Conservation (phyloP, 2,888 invertebrate species). For the Troglohyphantes excavatus region DNA sequence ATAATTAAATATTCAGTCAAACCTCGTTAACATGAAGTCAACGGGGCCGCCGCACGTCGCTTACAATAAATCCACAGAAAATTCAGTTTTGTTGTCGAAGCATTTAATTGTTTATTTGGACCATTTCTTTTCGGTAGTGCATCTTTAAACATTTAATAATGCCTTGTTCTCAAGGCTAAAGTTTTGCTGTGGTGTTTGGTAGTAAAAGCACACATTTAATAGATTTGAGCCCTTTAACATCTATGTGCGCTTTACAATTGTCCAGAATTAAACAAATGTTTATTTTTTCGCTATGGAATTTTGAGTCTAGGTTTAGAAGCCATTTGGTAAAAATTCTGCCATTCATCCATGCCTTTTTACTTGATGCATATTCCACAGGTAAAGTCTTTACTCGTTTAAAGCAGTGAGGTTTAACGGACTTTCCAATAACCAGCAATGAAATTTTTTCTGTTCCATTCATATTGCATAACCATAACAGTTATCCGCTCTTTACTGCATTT, state of each 20-base stretch:
- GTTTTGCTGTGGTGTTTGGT: neutral
- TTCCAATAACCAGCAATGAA: conserved; percentile 13
- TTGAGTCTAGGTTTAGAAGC: neutral
- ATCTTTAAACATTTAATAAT: neutral
- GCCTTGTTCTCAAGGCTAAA: neutral
- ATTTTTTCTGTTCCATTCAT: conserved; percentile 23
- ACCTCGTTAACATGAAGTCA: too few relatives aligned
- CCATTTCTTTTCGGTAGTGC: neutral
- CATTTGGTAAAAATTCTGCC: neutral
- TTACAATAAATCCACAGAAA: too few relatives aligned
- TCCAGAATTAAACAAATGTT: neutral
- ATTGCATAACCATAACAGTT: conserved; percentile 20
- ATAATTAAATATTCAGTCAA: too few relatives aligned
- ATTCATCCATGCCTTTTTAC: conserved; percentile 21
- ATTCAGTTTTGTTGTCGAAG: neutral
- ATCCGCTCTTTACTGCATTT: conserved; percentile 27
- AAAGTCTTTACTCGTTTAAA: conserved; percentile 19
- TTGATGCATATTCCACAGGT: neutral
- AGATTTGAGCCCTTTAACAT: neutral
- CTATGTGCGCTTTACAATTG: neutral
- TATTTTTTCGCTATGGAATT: neutral
- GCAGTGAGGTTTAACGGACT: conserved; percentile 1
- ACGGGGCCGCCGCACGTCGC: too few relatives aligned
- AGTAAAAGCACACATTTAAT: neutral
- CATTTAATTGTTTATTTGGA: neutral